These are phyloP conservation scores for Glaucomys volans DNA, from an alignment of 2,113 vertebrate genomes.

Conservation along the genomic window DNA sequence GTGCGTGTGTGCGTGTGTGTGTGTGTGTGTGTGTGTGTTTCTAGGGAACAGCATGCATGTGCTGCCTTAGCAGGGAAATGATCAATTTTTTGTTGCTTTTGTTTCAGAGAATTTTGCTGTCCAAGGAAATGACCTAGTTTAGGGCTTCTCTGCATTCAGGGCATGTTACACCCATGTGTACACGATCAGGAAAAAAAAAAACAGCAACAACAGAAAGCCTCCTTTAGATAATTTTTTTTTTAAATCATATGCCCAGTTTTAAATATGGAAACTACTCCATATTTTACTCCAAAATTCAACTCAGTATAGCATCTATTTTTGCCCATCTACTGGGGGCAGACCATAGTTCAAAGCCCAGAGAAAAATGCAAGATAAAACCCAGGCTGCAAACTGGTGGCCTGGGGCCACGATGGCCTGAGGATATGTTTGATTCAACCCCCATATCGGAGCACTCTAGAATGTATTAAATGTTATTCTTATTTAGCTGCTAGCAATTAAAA, in stretches of 20 bases:
- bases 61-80: constrained; percentile 44
- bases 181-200: constrained; percentile 52
- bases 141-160: constrained; percentile 35
- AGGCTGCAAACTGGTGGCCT: not conserved
- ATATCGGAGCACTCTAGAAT: fast-evolving
- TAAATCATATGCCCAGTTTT: not conserved
- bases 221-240: constrained; percentile 20
- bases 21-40: not conserved
- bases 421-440: fast-evolving
- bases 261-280: not conserved
- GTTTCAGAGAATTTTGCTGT: constrained; percentile 72
- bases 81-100: constrained; percentile 68
- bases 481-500: not conserved
- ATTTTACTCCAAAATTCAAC: not conserved
- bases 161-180: constrained; percentile 59
- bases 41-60: too few relatives aligned
- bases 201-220: constrained; percentile 66
- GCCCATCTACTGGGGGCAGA: not conserved
- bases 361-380: not conserved
- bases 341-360: not conserved
- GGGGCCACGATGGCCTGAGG: too few relatives aligned
- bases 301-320: not conserved
- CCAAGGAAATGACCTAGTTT: constrained; percentile 75
- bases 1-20: not conserved
- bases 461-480: not conserved